These are phyloP conservation scores for Menidia beryllina DNA, from an alignment of 2,113 vertebrate species.

Conservation along the genomic window DNA sequence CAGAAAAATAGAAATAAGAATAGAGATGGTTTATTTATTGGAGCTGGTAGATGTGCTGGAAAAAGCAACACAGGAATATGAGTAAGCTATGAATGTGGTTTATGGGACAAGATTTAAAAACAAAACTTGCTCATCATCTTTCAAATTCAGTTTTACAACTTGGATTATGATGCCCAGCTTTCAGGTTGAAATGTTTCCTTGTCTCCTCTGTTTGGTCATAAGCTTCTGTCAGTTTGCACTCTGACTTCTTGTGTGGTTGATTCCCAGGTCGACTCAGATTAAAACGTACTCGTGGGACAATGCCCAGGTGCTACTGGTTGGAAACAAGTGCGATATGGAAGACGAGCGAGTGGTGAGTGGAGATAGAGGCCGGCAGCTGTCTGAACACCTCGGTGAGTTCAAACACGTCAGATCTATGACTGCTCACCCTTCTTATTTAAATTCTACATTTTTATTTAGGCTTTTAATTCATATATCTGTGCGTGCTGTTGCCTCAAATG, in stretches of 20 bases:
- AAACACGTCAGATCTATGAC: constrained; percentile 5
- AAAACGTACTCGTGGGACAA: constrained; percentile 99
- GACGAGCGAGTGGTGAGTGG: constrained; percentile 91
- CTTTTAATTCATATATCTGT: neutral
- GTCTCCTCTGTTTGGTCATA: neutral
- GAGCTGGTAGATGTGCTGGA: neutral
- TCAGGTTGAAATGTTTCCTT: neutral
- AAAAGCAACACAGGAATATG: neutral
- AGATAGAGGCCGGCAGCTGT: constrained; percentile 91
- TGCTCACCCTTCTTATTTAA: neutral
- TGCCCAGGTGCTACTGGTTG: constrained; percentile 95
- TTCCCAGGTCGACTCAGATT: constrained; percentile 94
- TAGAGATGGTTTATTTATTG: neutral
- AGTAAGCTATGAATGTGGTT: neutral
- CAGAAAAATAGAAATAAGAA: neutral
- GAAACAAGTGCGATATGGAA: constrained; percentile 98
- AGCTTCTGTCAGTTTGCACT: neutral
- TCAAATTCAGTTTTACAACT: neutral
- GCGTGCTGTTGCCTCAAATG: neutral
- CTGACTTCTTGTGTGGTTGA: constrained; percentile 21
- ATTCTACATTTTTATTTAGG: neutral
- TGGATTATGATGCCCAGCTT: neutral
- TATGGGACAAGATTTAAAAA: neutral
- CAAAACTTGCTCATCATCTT: neutral
- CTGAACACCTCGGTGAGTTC: constrained; percentile 91